These are phyloP conservation scores for Rhyacophila brunnea DNA, from an alignment of 1,140 invertebrate genomes.

Conservation along the genomic window DNA sequence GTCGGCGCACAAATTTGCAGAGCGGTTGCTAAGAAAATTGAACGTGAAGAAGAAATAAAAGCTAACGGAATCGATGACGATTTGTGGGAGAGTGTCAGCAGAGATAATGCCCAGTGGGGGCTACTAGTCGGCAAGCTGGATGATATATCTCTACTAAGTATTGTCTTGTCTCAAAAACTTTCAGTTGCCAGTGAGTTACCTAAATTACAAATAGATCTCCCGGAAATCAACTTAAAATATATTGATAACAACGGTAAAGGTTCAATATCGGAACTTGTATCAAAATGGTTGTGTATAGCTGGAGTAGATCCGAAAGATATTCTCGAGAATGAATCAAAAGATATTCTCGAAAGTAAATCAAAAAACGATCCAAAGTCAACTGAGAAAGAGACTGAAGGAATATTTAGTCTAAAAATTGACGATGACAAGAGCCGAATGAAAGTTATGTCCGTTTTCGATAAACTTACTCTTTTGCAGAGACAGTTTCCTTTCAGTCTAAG, in stretches of 20 bases:
- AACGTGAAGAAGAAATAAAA: slow-evolving; percentile 40
- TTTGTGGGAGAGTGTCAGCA: slow-evolving; percentile 81
- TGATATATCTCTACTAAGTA: slow-evolving; percentile 78
- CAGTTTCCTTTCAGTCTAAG: slow-evolving; percentile 86
- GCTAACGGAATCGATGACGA: slow-evolving; percentile 53
- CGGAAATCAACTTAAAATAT: slow-evolving; percentile 69
- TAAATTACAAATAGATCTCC: slow-evolving; percentile 58
- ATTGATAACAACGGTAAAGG: slow-evolving; percentile 80
- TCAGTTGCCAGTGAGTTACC: slow-evolving; percentile 47
- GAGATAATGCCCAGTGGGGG: slow-evolving; percentile 83
- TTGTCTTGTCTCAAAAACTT: slow-evolving; percentile 61
- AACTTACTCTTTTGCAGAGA: slow-evolving; percentile 61
- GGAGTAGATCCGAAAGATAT: slow-evolving; percentile 63
- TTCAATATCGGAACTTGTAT: slow-evolving; percentile 78
- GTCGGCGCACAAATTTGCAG: slow-evolving; percentile 75
- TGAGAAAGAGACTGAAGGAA: slow-evolving; percentile 10
- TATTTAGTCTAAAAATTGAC: slow-evolving; percentile 19
- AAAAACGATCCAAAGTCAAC: slow-evolving; percentile 17
- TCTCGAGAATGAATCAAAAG: slow-evolving; percentile 38
- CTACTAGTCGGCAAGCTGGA: slow-evolving; percentile 85
- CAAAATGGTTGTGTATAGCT: slow-evolving; percentile 73
- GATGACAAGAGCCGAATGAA: slow-evolving; percentile 41
- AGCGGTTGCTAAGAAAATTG: slow-evolving; percentile 59
- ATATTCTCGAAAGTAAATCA: slow-evolving; percentile 27
- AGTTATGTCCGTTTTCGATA: slow-evolving; percentile 46